These are phyloP conservation scores for Hyperoplus lanceolatus DNA, from an alignment of 2,797 vertebrate species.

Conservation along the genomic window DNA sequence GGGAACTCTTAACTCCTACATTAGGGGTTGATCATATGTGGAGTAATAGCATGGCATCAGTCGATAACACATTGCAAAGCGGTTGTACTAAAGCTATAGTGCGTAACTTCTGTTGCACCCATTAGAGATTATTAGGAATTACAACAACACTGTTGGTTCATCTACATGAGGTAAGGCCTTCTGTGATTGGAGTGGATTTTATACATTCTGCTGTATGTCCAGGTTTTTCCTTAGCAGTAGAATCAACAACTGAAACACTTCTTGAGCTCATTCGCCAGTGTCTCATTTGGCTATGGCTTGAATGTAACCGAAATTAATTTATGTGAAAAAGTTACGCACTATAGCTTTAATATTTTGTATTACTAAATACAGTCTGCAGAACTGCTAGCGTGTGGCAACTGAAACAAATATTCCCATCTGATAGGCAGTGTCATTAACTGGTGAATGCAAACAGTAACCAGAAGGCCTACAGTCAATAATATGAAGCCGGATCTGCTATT, in stretches of 20 bases:
- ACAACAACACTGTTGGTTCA: no score
- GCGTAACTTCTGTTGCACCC: no score
- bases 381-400: conserved; percentile 1
- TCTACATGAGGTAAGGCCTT: no score
- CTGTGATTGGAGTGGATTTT: no score
- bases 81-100: not conserved
- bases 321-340: no score
- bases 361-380: not conserved
- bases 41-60: not conserved
- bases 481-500: not conserved
- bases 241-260: no score
- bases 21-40: not conserved
- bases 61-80: not conserved
- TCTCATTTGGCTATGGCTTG: no score
- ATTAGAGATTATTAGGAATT: no score
- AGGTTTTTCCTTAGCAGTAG: no score
- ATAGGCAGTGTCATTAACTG: conserved; percentile 9
- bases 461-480: conserved; percentile 17
- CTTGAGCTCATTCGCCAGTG: no score
- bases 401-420: conserved; percentile 52
- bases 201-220: no score
- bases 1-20: not conserved
- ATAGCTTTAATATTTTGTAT: not conserved
- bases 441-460: conserved; percentile 53
- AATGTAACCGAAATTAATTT: no score